Evolutionary conservation across 2,797 vertebrate genomes (phyloP), one percentile per base, ranked within the genome.

Genomic region (Steatocranus sp.): DNA sequence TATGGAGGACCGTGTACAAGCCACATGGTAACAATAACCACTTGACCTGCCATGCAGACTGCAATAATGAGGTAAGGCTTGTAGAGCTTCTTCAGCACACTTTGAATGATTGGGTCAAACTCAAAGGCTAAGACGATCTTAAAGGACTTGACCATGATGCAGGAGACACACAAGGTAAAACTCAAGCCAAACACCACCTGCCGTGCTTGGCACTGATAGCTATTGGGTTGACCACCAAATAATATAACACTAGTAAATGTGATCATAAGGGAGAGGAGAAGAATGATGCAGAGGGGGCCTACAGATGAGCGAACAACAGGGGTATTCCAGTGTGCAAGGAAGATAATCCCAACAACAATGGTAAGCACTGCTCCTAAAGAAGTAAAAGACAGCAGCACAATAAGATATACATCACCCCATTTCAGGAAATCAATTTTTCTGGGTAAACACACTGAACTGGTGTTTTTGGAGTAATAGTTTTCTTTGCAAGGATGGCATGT

Each of bases 71-170:
- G 14, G 1, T 73, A 90, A 11, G 82, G 87, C 11, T 89, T 32
- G 79, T 75, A 84, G 50, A 90, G 82, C 23, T 84, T 86, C 70
- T 41, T n/a, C 17, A 83, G 58, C 12, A 74, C 10, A 46, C 43
- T 25, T 34, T 85, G 8, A 27, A 36, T 23, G 9, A 15, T n/a
- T 5, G 81, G 80, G 54, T 85, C 51, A 84, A 88, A 88, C 66
- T 90, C 84, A 79, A 90, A 86, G 41, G 81, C 83, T 49, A 85
- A 43, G 68, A 87, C 70, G 5, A 85, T 85, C 36, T 80, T 80
- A 20, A 85, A 86, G 15, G 83, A 89, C 78, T 85, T 83, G 25
- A 88, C 87, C 83, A 86, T 17, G 78, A 88, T 82, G 49, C 85
- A 91, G 14, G 84, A 82, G 15, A 86, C 27, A 7, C 68, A 84